Base-by-base conservation (phyloP, 2,888 invertebrate genomes). In the Aricia artaxerxes region DNA sequence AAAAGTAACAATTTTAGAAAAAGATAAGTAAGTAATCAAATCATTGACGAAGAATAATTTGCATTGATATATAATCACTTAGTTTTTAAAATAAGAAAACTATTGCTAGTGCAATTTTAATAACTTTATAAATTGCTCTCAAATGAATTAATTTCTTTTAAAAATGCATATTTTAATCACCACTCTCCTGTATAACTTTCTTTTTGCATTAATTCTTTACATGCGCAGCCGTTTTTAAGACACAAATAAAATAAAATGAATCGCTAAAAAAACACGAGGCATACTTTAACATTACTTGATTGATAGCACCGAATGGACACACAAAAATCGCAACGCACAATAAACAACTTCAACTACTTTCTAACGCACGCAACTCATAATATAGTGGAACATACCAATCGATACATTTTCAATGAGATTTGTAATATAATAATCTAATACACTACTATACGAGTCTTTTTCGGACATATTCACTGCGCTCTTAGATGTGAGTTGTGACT, bases 391-490 rank as follows among this genome's bases (percentile, higher is more conserved):
- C 90, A 78, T 84, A 91, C 92, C 88, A 16, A 78, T 72, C 80
- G 89, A 82, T 64, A 90, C 84, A 82, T 88, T 91, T 82, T 90
- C 88, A 81, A 89, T 82, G 80, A 91, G 83, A 82, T 86, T 85
- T n/a, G 88, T 86, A 78, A 89, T 84, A 82, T 91, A 91, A 82
- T 90, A 90, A 57, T 91, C 92, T 44, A 91, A 79, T n/a, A 91
- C 87, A 83, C 83, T 89, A 24, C 85, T 86, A 79, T 85, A 86
- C 78, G 86, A 82, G 79, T 90, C 87, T 79, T 83, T 83, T 79
- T 89, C 88, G 82, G 88, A 85, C 90, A 91, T 91, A 83, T 86
- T 87, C 75, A 61, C 73, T 49, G 44, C 5, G 11, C 75, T 49
- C 49, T 49, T 31, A 49, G 49, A 49, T 75, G 49, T 75, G 75